Conservation (phyloP, 2,113 vertebrate genomes). For the Benitochromis conjunctus region DNA sequence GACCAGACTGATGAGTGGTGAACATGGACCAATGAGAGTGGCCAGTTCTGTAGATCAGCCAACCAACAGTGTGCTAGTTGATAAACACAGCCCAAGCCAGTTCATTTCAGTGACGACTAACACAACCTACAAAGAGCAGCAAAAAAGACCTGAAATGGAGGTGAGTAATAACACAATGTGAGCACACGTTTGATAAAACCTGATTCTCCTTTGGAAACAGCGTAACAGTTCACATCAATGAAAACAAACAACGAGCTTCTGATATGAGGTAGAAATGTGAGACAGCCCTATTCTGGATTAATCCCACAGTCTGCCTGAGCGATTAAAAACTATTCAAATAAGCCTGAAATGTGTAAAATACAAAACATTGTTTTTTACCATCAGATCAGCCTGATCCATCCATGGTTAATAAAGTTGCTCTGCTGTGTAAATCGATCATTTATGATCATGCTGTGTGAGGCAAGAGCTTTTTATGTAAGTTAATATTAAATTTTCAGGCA, state of each 20-base stretch:
- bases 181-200: background rate
- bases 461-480: background rate
- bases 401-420: background rate
- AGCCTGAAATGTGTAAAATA: background rate
- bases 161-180: background rate
- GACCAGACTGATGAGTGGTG: background rate
- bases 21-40: background rate
- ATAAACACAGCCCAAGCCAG: background rate
- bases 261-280: background rate
- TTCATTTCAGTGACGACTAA: background rate
- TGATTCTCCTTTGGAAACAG: no score
- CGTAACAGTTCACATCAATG: background rate
- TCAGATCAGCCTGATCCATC: background rate
- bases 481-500: background rate
- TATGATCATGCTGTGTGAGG: no score
- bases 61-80: background rate
- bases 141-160: background rate
- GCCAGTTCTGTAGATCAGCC: background rate
- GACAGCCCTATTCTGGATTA: background rate
- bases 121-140: background rate
- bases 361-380: no score
- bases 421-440: background rate
- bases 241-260: background rate
- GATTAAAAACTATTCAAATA: fast-evolving
- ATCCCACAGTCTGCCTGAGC: background rate